Conservation (phyloP, 2,113 vertebrate genomes). For the Poeciliopsis prolifica region DNA sequence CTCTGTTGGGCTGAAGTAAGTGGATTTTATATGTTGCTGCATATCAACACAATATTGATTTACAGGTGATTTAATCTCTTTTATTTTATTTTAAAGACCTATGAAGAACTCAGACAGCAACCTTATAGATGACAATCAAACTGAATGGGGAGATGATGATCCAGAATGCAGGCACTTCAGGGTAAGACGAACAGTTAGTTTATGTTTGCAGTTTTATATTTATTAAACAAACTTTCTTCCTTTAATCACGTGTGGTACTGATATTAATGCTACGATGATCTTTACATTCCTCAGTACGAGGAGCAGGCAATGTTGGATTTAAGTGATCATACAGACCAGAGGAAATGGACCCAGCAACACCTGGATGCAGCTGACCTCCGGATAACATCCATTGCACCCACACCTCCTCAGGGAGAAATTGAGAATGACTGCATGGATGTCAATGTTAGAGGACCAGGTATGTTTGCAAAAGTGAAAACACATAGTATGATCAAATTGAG, state of each 20-base stretch:
- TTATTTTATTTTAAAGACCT: conserved; percentile 71
- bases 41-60: neutral
- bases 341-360: conserved; percentile 83
- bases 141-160: conserved; percentile 94
- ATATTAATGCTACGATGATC: conserved; percentile 1
- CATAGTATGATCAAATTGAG: neutral
- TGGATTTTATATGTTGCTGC: conserved; percentile 16
- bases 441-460: conserved; percentile 95
- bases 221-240: neutral
- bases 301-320: conserved; percentile 84
- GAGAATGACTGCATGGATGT: conserved; percentile 97
- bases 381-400: conserved; percentile 91
- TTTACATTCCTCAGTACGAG: conserved; percentile 68
- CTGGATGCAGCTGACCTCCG: conserved; percentile 92
- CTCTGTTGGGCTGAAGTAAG: conserved; percentile 96
- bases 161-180: conserved; percentile 89
- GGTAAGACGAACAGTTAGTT: conserved; percentile 73
- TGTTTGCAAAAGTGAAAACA: conserved; percentile 2
- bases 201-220: neutral
- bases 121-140: conserved; percentile 95
- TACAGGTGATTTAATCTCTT: conserved; percentile 17
- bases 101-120: conserved; percentile 91
- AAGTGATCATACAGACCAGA: conserved; percentile 87
- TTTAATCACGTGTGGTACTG: neutral
- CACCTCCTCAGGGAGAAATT: conserved; percentile 93